Evolutionary conservation across 2,797 vertebrate species (phyloP).

Genomic region (Periparus ater): DNA sequence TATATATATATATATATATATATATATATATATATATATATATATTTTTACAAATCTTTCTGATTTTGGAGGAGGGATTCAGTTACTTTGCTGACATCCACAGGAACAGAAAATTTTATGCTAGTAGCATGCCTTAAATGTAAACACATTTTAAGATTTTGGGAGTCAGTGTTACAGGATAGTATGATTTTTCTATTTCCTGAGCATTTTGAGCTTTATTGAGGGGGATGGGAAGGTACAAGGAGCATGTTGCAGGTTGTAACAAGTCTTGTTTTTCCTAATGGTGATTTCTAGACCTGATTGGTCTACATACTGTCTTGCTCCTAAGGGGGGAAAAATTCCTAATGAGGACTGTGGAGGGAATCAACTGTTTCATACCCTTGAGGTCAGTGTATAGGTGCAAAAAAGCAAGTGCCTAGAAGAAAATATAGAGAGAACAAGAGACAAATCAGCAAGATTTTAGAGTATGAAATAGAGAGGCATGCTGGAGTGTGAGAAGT

Average conservation of each 20-base stretch:
- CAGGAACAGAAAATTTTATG: background rate
- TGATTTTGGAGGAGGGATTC: background rate
- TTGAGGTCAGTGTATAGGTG: background rate
- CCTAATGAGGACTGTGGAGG: background rate
- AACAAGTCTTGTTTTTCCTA: background rate
- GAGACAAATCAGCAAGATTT: background rate
- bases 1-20: background rate
- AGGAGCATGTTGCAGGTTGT: background rate
- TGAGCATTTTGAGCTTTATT: background rate
- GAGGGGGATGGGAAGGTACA: background rate
- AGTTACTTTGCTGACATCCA: background rate
- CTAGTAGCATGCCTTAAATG: background rate
- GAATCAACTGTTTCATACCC: background rate
- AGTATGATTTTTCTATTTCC: background rate
- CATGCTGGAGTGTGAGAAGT: background rate
- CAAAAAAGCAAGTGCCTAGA: background rate
- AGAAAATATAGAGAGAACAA: background rate
- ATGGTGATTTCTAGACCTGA: background rate
- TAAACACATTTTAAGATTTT: background rate
- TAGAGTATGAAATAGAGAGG: background rate
- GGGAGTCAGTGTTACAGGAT: background rate
- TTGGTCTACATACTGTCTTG: background rate
- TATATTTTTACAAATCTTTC: background rate
- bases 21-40: rapidly evolving
- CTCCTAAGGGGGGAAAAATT: background rate